phyloP scores from a whole-genome alignment of 92 coral and sea anemone genomes.

The Pocillopora meandrina region DNA sequence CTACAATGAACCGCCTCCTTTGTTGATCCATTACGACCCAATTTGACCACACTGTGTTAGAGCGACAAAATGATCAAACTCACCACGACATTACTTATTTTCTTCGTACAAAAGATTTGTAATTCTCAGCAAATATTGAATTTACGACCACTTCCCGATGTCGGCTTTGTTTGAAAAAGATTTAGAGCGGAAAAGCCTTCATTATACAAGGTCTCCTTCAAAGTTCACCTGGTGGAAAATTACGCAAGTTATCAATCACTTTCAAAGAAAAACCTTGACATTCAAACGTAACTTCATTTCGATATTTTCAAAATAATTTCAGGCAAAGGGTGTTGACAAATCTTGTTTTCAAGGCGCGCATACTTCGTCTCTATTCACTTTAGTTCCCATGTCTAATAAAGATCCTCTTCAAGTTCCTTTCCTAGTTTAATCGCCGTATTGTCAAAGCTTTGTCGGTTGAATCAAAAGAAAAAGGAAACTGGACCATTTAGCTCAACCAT shows the following conservation, averaged over 20 bases:
- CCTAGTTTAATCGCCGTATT: conserved; percentile 10
- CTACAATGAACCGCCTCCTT: conserved; percentile 29
- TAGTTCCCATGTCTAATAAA: not conserved
- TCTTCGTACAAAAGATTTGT: conserved; percentile 29
- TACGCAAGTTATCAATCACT: conserved; percentile 26
- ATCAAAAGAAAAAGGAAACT: not conserved
- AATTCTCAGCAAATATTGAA: conserved; percentile 42
- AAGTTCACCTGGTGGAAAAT: conserved; percentile 31
- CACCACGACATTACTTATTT: conserved; percentile 21
- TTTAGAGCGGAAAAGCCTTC: conserved; percentile 38
- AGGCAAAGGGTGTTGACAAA: not conserved
- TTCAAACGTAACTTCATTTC: conserved; percentile 5
- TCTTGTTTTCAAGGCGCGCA: not conserved
- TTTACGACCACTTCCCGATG: conserved; percentile 34
- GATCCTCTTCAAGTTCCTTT: conserved; percentile 9
- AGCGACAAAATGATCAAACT: conserved; percentile 18
- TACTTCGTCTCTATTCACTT: not conserved
- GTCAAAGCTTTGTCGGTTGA: conserved; percentile 16
- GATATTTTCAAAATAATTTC: conserved; percentile 34
- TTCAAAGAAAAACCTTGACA: conserved; percentile 43
- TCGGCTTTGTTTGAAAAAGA: conserved; percentile 44
- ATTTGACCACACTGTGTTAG: conserved; percentile 29
- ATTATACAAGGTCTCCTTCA: not conserved
- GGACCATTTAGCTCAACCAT: not conserved
- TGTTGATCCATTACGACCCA: conserved; percentile 30